phyloP scores from a whole-genome alignment of 2,113 vertebrate species.

The Amia ocellicauda region DNA sequence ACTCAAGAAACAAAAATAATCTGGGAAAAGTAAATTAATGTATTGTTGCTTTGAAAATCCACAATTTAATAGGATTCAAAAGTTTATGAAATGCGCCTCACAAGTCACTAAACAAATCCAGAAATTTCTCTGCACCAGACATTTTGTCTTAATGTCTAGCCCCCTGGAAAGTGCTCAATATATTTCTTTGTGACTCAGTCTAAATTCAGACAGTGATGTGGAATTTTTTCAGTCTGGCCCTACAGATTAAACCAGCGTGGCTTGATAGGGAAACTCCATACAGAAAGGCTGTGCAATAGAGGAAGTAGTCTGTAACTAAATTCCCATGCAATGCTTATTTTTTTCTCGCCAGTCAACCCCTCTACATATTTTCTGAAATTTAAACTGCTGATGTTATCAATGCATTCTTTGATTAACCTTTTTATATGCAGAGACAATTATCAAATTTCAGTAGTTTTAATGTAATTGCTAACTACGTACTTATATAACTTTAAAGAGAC shows the following conservation, averaged over 20 bases:
- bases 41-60: neutral
- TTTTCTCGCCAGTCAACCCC: neutral
- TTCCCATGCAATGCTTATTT: neutral
- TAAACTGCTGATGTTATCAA: neutral
- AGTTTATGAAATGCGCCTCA: neutral
- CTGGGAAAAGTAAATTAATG: conserved; percentile 8
- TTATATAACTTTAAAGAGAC: no score
- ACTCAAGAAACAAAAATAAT: neutral
- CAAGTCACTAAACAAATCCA: conserved; percentile 7
- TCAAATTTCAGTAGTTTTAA: neutral
- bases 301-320: conserved; percentile 1
- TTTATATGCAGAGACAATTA: neutral
- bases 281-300: neutral
- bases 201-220: conserved; percentile 20
- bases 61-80: neutral
- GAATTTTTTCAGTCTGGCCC: conserved; percentile 14
- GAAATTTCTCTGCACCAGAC: neutral
- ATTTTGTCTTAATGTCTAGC: conserved; percentile 12
- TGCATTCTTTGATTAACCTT: neutral
- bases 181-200: conserved; percentile 15
- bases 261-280: conserved; percentile 1
- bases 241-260: conserved; percentile 12
- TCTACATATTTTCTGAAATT: neutral
- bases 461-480: neutral
- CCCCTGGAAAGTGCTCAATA: conserved; percentile 10